Evolutionary conservation across 2,888 invertebrate genomes (phyloP), one percentile per base, ranked within the genome.

Genomic region (Volucella zonaria): DNA sequence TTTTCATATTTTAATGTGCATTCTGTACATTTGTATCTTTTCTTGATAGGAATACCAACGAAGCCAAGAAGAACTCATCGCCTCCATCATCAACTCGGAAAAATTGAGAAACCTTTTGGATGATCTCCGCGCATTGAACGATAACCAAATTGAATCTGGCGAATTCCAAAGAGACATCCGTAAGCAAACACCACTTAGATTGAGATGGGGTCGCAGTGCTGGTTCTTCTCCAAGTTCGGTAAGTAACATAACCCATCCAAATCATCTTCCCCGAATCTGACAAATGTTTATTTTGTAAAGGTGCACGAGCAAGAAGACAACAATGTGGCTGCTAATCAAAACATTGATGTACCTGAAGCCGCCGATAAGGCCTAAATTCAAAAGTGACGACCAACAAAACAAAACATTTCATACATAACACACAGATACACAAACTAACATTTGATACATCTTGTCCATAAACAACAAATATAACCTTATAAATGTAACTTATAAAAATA

Each of bases 151-250:
- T 8, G 83, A 87, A 31, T 86, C 88, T 4, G 86, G 76, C 51
- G 89, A 88, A 77, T 91, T 91, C 68, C 89, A 89, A 45, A 88
- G 91, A 45, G 90, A 90, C 74, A 88, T 89, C 3, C 90, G 91
- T 47, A 91, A 91, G 52, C 91, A 91, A 18, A 88, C 87, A n/a
- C 89, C 90, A 54, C 88, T 91, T 87, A 90, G 91, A 67, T 87
- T 92, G 80, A 89, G 92, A 86, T 92, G 91, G 89, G 92, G 92
- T 31, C 91, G 92, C 64, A 91, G 92, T 88, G 89, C 90, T 78
- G 90, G 89, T 42, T 89, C 87, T 6, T 87, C 87, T n/a, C 78
- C 40, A 45, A 71, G 66, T 82, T 56, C 67, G 45, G 85, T 85
- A 76, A 64, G 62, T 58, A 43, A 58, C 23, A 14, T 10, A 3